phyloP scores from a whole-genome alignment of 2,797 vertebrate species.

The Takifugu rubripes region DNA sequence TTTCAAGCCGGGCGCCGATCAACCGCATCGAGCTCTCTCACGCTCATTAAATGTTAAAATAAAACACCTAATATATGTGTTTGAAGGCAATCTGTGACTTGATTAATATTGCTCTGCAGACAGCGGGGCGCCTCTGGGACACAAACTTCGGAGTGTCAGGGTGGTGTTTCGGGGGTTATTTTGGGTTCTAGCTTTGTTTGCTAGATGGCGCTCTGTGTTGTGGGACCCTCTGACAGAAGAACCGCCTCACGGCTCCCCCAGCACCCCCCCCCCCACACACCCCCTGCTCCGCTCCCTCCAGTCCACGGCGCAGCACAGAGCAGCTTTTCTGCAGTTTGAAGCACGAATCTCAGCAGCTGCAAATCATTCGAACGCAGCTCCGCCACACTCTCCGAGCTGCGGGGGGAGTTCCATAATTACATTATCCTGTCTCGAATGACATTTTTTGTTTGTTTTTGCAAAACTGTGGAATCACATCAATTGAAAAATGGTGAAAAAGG shows the following conservation, averaged over 20 bases:
- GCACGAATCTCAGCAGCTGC: constrained; percentile 42
- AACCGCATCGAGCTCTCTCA: constrained; percentile 4
- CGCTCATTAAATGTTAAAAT: too few relatives aligned
- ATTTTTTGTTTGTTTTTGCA: constrained; percentile 40
- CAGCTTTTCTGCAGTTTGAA: constrained; percentile 37
- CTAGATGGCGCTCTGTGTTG: constrained; percentile 95
- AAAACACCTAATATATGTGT: too few relatives aligned
- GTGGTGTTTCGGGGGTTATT: constrained; percentile 31
- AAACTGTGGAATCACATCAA: constrained; percentile 43
- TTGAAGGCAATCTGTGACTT: too few relatives aligned
- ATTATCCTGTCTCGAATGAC: constrained; percentile 29
- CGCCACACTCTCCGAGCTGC: constrained; percentile 14
- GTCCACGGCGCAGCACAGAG: constrained; percentile 43
- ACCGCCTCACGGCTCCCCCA: constrained; percentile 37
- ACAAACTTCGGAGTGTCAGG: constrained; percentile 30
- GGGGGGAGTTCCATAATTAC: constrained; percentile 34
- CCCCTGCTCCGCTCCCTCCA: constrained; percentile 27
- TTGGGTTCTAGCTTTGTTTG: constrained; percentile 85
- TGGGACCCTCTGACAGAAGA: constrained; percentile 76
- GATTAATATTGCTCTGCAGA: background rate
- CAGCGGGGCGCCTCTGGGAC: background rate
- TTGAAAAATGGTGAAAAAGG: constrained; percentile 44
- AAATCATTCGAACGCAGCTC: constrained; percentile 19
- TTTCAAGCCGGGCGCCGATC: constrained; percentile 35
- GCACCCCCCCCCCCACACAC: constrained; percentile 18